phyloP scores from a whole-genome alignment of 1,140 invertebrate species.

The Hirudo medicinalis region DNA sequence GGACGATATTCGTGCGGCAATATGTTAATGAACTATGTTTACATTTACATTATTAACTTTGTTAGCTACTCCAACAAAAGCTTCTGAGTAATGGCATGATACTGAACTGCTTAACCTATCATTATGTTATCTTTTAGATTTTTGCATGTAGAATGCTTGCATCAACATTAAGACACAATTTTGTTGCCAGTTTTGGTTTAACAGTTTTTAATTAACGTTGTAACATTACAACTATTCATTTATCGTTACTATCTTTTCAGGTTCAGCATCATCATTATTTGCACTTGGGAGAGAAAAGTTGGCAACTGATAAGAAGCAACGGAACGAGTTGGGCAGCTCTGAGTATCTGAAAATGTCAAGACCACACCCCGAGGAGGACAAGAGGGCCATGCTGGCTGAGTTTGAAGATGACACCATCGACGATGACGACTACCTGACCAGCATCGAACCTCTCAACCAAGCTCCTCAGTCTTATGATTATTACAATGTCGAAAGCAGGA shows the following conservation, averaged over 20 bases:
- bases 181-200: background rate
- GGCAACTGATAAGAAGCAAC: background rate
- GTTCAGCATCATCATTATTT: background rate
- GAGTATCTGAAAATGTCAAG: background rate
- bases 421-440: background rate
- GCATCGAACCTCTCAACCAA: too few relatives aligned
- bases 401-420: slow-evolving; percentile 3
- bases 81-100: too few relatives aligned
- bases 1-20: too few relatives aligned
- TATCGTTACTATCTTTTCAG: background rate
- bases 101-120: too few relatives aligned
- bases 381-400: slow-evolving; percentile 1
- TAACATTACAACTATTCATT: background rate
- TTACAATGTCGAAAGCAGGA: too few relatives aligned
- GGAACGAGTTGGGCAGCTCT: background rate
- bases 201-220: background rate
- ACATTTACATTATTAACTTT: too few relatives aligned
- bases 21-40: too few relatives aligned
- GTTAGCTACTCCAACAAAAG: too few relatives aligned
- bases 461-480: too few relatives aligned
- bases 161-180: too few relatives aligned
- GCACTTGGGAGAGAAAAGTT: background rate
- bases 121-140: too few relatives aligned
- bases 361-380: background rate
- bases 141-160: too few relatives aligned